Conservation (phyloP, 2,113 vertebrate species). For the Mystacornis crossleyi region DNA sequence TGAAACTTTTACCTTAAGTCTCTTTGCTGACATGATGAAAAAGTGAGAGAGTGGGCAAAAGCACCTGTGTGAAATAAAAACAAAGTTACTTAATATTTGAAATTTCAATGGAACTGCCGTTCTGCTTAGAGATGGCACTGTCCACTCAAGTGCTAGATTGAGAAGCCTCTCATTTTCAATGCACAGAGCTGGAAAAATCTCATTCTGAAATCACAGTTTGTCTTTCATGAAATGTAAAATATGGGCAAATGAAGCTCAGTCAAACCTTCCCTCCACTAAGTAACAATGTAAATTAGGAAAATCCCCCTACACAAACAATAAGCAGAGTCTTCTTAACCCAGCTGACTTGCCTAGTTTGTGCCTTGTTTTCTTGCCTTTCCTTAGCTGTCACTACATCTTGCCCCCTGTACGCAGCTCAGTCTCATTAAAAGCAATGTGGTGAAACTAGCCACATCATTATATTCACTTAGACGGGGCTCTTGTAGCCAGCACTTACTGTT, state of each 20-base stretch:
- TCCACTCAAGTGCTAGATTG: background rate
- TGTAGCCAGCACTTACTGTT: conserved; percentile 36
- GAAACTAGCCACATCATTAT: conserved; percentile 76
- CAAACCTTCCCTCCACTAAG: background rate
- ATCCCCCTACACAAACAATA: background rate
- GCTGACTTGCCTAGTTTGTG: conserved; percentile 39
- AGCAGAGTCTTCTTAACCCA: conserved; percentile 27
- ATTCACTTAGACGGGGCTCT: conserved; percentile 61
- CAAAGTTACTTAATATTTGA: background rate
- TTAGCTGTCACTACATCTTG: background rate
- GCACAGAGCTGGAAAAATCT: conserved; percentile 18
- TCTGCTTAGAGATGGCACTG: background rate
- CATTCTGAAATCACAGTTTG: background rate
- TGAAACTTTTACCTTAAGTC: background rate
- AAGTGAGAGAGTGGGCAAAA: background rate
- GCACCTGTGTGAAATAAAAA: background rate
- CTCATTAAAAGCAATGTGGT: conserved; percentile 75
- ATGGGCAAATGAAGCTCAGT: background rate
- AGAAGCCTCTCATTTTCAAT: conserved; percentile 3
- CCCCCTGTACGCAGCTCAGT: conserved; percentile 36
- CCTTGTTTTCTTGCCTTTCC: background rate
- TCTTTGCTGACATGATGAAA: background rate
- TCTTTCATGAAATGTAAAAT: background rate
- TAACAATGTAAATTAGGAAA: conserved; percentile 16
- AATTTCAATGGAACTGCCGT: background rate